These are phyloP conservation scores for Heterotis niloticus DNA, from an alignment of 2,113 vertebrate species.

Conservation along the genomic window DNA sequence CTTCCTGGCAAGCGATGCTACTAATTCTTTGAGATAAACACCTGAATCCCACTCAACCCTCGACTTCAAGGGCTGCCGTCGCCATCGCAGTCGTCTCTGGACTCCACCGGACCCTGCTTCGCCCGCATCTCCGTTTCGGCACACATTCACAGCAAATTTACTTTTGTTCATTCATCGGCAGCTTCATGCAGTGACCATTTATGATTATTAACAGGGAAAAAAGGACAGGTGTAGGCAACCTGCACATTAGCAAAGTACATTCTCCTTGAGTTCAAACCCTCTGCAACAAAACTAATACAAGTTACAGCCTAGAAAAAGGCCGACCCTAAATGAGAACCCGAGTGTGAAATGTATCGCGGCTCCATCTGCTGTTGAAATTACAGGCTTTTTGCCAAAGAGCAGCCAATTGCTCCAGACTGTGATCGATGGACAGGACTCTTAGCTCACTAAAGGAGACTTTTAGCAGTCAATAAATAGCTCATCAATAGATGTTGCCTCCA, in stretches of 20 bases:
- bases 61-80: not conserved
- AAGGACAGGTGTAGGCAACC: not conserved
- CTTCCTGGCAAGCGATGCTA: constrained; percentile 1
- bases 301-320: not conserved
- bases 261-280: not conserved
- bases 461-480: constrained; percentile 24
- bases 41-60: not conserved
- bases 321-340: not conserved
- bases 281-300: not conserved
- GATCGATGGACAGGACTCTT: constrained; percentile 16
- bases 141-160: too few relatives aligned
- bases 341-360: constrained; percentile 2
- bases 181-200: too few relatives aligned
- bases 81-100: too few relatives aligned
- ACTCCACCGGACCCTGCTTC: too few relatives aligned
- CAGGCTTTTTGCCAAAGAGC: not conserved
- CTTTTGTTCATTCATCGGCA: too few relatives aligned
- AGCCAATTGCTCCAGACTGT: constrained; percentile 11
- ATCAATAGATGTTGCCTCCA: constrained; percentile 20
- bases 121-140: too few relatives aligned
- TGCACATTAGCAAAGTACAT: not conserved
- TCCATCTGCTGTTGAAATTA: constrained; percentile 4
- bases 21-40: not conserved
- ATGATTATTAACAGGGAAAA: not conserved
- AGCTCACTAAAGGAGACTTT: constrained; percentile 16